Conservation (phyloP, 1,140 invertebrate species). For the Trichonephila inaurata region DNA sequence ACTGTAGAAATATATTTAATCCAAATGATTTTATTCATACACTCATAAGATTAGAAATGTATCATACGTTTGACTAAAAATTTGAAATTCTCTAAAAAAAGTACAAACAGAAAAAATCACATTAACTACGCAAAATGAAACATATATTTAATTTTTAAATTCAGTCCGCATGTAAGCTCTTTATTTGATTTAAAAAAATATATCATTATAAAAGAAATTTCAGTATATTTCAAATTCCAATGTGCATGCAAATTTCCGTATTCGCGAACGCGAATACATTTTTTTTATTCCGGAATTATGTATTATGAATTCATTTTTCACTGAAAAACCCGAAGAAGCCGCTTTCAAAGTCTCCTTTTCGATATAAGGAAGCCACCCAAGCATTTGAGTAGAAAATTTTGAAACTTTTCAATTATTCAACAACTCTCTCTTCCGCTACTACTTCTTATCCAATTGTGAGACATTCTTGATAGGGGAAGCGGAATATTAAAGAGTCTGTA, state of each 20-base stretch:
- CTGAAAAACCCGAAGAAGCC: background rate
- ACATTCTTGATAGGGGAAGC: background rate
- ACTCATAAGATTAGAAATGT: too few species aligned
- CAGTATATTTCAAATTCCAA: background rate
- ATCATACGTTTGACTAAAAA: background rate
- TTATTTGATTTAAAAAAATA: background rate
- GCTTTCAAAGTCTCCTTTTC: background rate
- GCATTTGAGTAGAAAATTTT: slow-evolving; percentile 50
- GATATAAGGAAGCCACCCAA: slow-evolving; percentile 22
- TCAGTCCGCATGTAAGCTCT: background rate
- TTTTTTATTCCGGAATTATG: slow-evolving; percentile 22
- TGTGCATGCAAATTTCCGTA: background rate
- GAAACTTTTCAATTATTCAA: slow-evolving; percentile 72
- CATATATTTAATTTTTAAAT: slow-evolving; percentile 1
- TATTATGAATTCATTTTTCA: slow-evolving; percentile 55
- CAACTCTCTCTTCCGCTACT: slow-evolving; percentile 50
- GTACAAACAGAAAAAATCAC: background rate
- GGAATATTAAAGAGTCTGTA: slow-evolving; percentile 70
- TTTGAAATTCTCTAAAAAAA: background rate
- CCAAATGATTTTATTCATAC: too few species aligned
- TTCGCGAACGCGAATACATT: background rate
- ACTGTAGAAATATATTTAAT: too few species aligned
- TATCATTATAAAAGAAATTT: background rate
- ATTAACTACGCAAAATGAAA: background rate
- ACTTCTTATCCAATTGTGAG: slow-evolving; percentile 67